Evolutionary conservation across 2,888 invertebrate genomes (phyloP).

Genomic region (Drosophila pseudotakahashii): DNA sequence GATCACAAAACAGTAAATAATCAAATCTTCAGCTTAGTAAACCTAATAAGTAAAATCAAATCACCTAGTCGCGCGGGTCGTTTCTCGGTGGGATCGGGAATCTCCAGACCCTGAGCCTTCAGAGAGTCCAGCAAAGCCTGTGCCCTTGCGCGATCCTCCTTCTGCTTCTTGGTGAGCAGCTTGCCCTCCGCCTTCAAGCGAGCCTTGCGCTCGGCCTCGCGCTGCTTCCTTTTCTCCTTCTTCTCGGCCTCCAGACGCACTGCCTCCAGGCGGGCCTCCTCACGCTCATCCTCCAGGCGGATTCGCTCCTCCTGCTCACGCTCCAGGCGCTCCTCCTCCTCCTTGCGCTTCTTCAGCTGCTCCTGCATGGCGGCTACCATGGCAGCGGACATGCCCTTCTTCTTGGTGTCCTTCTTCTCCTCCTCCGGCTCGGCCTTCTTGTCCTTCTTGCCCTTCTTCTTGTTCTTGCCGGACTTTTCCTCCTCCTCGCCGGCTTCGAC

Average conservation of each 20-base stretch:
- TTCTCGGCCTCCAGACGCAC: constrained; percentile 92
- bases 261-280: constrained; percentile 90
- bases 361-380: constrained; percentile 96
- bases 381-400: constrained; percentile 92
- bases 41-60: not conserved
- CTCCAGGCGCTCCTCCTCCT: constrained; percentile 91
- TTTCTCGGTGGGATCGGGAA: constrained; percentile 89
- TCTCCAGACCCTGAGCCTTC: constrained; percentile 94
- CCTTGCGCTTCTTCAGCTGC: constrained; percentile 93
- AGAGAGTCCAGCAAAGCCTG: constrained; percentile 94
- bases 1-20: too few relatives aligned
- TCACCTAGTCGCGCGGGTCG: constrained; percentile 86
- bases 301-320: constrained; percentile 93
- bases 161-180: constrained; percentile 96
- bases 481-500: constrained; percentile 64
- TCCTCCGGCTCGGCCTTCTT: constrained; percentile 85
- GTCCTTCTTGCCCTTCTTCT: constrained; percentile 85
- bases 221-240: constrained; percentile 94
- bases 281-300: constrained; percentile 90
- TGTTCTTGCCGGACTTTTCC: constrained; percentile 83
- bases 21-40: too few relatives aligned
- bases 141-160: constrained; percentile 94
- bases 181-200: constrained; percentile 98
- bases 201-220: constrained; percentile 96
- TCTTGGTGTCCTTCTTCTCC: constrained; percentile 85